Conservation (phyloP, 1,140 invertebrate species). For the Drosophila pectinifera region DNA sequence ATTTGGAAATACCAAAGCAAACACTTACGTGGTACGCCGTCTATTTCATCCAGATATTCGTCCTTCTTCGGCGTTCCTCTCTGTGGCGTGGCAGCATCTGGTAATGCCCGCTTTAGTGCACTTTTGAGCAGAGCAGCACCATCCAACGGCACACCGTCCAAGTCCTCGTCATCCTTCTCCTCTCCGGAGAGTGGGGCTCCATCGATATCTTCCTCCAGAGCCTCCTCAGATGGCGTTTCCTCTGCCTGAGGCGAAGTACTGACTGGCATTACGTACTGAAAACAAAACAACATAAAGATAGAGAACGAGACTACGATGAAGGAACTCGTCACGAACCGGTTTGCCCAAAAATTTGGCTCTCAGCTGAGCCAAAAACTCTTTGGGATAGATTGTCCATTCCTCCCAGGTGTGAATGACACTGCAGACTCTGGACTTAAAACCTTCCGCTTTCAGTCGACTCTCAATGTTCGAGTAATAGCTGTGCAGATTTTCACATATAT, state of each 20-base stretch:
- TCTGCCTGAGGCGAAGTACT: slow-evolving; percentile 49
- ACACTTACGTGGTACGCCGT: slow-evolving; percentile 90
- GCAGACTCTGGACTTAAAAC: slow-evolving; percentile 98
- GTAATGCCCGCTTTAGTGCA: slow-evolving; percentile 87
- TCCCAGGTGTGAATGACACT: slow-evolving; percentile 98
- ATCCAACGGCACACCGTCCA: slow-evolving; percentile 92
- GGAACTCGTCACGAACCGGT: slow-evolving; percentile 37
- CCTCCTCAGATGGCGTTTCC: slow-evolving; percentile 62
- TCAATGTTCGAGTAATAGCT: slow-evolving; percentile 92
- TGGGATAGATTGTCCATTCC: slow-evolving; percentile 98
- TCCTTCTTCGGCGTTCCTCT: slow-evolving; percentile 60
- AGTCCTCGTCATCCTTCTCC: slow-evolving; percentile 89
- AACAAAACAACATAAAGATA: not conserved
- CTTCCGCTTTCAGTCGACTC: slow-evolving; percentile 96
- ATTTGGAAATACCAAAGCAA: not conserved
- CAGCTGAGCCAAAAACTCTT: slow-evolving; percentile 95
- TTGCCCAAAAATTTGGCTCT: slow-evolving; percentile 96
- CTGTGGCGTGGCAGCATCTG: slow-evolving; percentile 55
- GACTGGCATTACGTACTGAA: slow-evolving; percentile 36
- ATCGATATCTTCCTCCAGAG: slow-evolving; percentile 87
- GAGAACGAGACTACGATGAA: too few species aligned
- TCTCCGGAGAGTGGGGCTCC: slow-evolving; percentile 88
- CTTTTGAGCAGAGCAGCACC: slow-evolving; percentile 91
- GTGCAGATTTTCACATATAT: slow-evolving; percentile 94
- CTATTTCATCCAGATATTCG: slow-evolving; percentile 88